phyloP scores from a whole-genome alignment of 2,113 vertebrate species.

The Crocuta crocuta region DNA sequence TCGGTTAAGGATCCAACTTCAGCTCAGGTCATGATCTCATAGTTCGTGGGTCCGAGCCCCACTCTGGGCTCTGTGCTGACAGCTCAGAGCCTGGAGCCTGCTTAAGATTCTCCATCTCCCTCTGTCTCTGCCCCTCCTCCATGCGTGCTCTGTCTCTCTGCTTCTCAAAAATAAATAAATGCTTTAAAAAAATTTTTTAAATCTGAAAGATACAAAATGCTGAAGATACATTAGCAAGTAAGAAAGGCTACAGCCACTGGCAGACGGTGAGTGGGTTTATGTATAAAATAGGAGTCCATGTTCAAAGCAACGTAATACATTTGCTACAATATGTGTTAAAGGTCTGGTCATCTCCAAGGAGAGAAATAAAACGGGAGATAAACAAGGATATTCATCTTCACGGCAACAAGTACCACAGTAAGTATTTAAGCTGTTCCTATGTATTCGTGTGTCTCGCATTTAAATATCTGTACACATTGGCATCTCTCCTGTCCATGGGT shows the following conservation, averaged over 20 bases:
- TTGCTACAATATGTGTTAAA: not conserved
- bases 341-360: not conserved
- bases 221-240: not conserved
- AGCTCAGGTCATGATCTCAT: no score
- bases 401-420: not conserved
- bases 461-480: not conserved
- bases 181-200: no score
- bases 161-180: no score
- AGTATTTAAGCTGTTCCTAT: no score
- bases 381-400: not conserved
- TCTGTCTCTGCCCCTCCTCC: no score
- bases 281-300: fast-evolving
- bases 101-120: no score
- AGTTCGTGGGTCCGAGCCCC: no score
- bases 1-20: no score
- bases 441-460: not conserved
- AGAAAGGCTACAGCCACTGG: not conserved
- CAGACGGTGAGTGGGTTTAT: not conserved
- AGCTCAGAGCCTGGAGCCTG: no score
- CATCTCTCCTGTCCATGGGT: no score
- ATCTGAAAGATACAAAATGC: not conserved
- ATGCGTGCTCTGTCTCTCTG: no score
- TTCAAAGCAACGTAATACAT: not conserved
- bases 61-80: no score
- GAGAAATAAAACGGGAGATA: not conserved